phyloP scores from a whole-genome alignment of 2,888 invertebrate genomes.

The Alloplasta piceator region DNA sequence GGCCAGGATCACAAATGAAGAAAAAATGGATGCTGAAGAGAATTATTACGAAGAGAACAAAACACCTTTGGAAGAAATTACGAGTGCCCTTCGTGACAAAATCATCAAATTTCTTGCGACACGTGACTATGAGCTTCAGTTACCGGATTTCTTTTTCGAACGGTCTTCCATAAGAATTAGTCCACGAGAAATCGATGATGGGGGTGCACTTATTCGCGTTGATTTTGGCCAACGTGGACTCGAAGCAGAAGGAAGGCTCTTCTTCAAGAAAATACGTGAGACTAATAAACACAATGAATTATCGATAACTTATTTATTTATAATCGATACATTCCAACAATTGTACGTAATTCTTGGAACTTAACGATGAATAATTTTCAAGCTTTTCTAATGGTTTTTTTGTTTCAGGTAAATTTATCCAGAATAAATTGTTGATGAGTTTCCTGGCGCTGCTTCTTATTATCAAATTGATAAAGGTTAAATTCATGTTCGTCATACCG shows the following conservation, averaged over 20 bases:
- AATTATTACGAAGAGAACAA: constrained; percentile 70
- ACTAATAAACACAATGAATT: constrained; percentile 64
- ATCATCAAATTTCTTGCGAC: constrained; percentile 90
- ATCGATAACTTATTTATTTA: constrained; percentile 1
- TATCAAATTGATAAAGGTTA: constrained; percentile 91
- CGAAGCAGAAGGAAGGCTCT: constrained; percentile 85
- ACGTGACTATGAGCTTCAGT: constrained; percentile 89
- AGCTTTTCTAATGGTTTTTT: constrained; percentile 41
- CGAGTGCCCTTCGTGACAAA: constrained; percentile 88
- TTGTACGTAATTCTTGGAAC: neutral
- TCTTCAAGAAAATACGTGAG: constrained; percentile 90
- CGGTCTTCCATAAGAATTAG: constrained; percentile 90
- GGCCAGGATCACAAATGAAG: constrained; percentile 63
- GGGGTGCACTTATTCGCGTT: constrained; percentile 90
- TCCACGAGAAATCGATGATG: constrained; percentile 89
- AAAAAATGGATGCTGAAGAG: constrained; percentile 71
- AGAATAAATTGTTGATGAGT: constrained; percentile 89
- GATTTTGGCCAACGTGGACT: constrained; percentile 86
- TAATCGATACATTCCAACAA: neutral
- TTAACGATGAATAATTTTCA: neutral
- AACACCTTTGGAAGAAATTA: constrained; percentile 90
- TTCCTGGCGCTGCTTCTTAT: constrained; percentile 91
- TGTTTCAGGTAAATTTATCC: constrained; percentile 90
- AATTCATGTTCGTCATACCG: constrained; percentile 91
- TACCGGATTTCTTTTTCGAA: constrained; percentile 90